Percentiles rank a stretch among this genome's conserved stretches.
Conservation (phyloP, 1,140 invertebrate species). For the Adelges cooleyi region DNA sequence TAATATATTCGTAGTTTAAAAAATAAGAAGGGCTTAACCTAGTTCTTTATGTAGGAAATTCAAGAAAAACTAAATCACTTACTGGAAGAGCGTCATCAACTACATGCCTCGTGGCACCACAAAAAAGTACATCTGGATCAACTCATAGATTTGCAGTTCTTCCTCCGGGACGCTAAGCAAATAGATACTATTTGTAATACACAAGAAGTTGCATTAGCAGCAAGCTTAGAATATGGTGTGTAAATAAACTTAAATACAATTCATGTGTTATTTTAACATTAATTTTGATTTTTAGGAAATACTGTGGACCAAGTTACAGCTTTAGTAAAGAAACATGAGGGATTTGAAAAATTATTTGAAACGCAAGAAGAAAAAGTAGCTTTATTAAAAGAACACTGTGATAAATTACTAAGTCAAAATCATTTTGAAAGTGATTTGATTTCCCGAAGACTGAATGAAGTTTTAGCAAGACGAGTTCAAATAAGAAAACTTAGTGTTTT, state of each 20-base stretch:
- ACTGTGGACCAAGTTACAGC: constrained; percentile 77
- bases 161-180: constrained; percentile 87
- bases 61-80: constrained; percentile 65
- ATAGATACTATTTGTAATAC: constrained; percentile 76
- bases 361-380: constrained; percentile 79
- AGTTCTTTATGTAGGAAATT: constrained; percentile 48
- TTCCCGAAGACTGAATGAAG: constrained; percentile 53
- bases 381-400: constrained; percentile 71
- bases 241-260: constrained; percentile 13
- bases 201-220: constrained; percentile 65
- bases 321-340: constrained; percentile 80
- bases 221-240: constrained; percentile 46
- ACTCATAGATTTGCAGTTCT: constrained; percentile 86
- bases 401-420: constrained; percentile 76
- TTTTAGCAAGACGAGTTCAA: constrained; percentile 55
- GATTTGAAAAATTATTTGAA: constrained; percentile 72
- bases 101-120: constrained; percentile 76
- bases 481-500: constrained; percentile 55
- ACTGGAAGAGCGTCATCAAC: constrained; percentile 60
- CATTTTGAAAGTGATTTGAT: constrained; percentile 91
- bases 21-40: not conserved
- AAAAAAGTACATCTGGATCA: constrained; percentile 87
- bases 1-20: constrained; percentile 32
- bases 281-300: constrained; percentile 35
- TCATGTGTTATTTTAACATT: not conserved